Evolutionary conservation across 1,140 invertebrate genomes (phyloP), one percentile per base, ranked within the genome.

Genomic region (Brachionus rubens): DNA sequence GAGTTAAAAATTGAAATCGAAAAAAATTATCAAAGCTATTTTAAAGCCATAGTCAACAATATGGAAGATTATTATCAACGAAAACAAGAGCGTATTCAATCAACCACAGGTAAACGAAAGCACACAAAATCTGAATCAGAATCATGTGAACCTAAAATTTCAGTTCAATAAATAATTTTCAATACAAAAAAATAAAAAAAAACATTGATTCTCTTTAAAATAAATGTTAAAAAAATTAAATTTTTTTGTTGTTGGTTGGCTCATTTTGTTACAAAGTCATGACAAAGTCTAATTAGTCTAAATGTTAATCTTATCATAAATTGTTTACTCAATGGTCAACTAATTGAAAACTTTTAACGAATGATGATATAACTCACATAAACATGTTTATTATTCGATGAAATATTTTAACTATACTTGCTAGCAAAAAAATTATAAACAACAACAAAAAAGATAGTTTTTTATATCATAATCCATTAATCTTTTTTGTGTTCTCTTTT

Each of bases 31-130:
- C 33, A 46, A 24, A 65, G 59, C n/a, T 65, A 43, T 65, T 65
- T 65, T 65, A 65, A 65, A 43, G 40, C 59, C 21, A 65, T 65
- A n/a, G 36, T 65, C 1, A 65, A 65, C 40, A 65, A 65, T 65
- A 43, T 65, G 40, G 59, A 46, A 30, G 59, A 65, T 9, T 65
- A 65, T 43, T 65, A 41, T 43, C 59, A 65, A 41, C 33, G 59
- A 1, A 65, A 65, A 28, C 59, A 65, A 24, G 59, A 65, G 43
- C 41, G 59, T 43, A 65, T 65, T 12, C 40, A 43, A 41, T 36
- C 59, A 43, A 65, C 33, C 16, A 3, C 19, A 7, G 54, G 54
- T 4, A 65, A 65, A 65, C 16, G 59, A 43, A 65, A 65, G 19
- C 36, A 65, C 16, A 65, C 59, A 9, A 43, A 43, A 41, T 65